phyloP scores from a whole-genome alignment of 2,888 invertebrate genomes.

The Odontothrips loti region DNA sequence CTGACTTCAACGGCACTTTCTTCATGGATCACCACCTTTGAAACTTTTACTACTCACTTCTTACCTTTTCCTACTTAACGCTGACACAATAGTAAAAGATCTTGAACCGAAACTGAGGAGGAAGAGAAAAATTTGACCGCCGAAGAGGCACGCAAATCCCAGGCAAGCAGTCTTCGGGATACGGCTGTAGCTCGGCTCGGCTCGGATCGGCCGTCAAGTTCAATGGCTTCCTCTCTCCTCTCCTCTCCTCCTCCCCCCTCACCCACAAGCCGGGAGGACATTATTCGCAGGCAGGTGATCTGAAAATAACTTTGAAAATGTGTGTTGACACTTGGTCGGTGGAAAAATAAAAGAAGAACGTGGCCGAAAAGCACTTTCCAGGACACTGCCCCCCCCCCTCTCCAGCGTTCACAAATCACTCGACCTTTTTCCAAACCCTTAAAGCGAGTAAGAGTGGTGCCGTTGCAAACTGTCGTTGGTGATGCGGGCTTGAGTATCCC shows the following conservation, averaged over 20 bases:
- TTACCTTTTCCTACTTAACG: constrained; percentile 20
- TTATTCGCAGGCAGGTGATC: no score
- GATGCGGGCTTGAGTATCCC: no score
- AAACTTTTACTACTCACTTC: background rate
- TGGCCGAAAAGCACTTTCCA: no score
- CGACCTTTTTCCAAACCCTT: no score
- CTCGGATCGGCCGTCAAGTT: background rate
- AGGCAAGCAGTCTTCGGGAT: background rate
- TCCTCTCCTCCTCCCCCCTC: background rate
- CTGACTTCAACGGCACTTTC: background rate
- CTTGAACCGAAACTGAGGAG: background rate
- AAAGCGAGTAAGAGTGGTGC: no score
- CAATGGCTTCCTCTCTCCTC: constrained; percentile 8
- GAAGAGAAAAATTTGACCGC: background rate
- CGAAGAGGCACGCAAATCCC: background rate
- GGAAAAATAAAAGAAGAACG: no score
- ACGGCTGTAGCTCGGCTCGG: background rate
- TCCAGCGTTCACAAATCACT: no score
- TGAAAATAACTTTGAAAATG: no score
- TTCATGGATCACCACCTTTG: background rate
- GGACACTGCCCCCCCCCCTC: no score
- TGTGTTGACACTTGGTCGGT: no score
- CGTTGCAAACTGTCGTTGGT: no score
- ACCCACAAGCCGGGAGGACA: background rate
- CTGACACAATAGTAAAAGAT: background rate